Base-by-base conservation (phyloP, 2,888 invertebrate genomes). In the Dinocampus coccinellae region DNA sequence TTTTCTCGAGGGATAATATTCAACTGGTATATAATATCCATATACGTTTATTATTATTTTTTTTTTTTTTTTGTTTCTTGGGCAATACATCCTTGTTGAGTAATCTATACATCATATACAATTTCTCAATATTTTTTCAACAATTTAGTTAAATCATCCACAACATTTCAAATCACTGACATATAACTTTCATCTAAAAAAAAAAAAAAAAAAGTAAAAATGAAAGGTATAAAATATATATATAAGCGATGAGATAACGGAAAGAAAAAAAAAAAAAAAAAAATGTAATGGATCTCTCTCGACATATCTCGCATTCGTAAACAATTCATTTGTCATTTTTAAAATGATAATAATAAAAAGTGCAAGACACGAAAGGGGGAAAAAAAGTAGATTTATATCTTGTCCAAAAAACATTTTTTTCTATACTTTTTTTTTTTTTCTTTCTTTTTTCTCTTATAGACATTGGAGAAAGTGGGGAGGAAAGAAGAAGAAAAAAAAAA, bases 251-350 rank as follows among this genome's bases (percentile, higher is more conserved):
- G 47, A 47, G 47, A 47, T 47, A 47, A 47, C 47, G 47, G 52
- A 53, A 22, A n/a, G n/a, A n/a, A n/a, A n/a, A n/a, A n/a, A n/a
- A n/a, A n/a, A n/a, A n/a, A n/a, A 53, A 36, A n/a, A 39, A 47
- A 47, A 6, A 16, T 47, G 20, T 47, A 47, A 16, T 42, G 42
- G 42, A 42, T 42, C 42, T n/a, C 4, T 26, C 9, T 26, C 9
- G 11, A 26, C 26, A 16, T 74, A 75, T 72, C 72, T 72, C 65
- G 81, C 79, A 78, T 69, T 74, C 70, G 79, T 82, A 85, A 85
- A 85, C 83, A 84, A 78, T 83, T 81, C 80, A 83, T 84, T 84
- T 80, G 80, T 84, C 84, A 84, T 83, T 80, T 79, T 52, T 16
- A 64, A 60, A 34, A 60, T 20, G n/a, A 22, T 24, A 34, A 4